These are phyloP conservation scores for Balearica regulorum DNA, from an alignment of 2,797 vertebrate genomes.

Conservation along the genomic window DNA sequence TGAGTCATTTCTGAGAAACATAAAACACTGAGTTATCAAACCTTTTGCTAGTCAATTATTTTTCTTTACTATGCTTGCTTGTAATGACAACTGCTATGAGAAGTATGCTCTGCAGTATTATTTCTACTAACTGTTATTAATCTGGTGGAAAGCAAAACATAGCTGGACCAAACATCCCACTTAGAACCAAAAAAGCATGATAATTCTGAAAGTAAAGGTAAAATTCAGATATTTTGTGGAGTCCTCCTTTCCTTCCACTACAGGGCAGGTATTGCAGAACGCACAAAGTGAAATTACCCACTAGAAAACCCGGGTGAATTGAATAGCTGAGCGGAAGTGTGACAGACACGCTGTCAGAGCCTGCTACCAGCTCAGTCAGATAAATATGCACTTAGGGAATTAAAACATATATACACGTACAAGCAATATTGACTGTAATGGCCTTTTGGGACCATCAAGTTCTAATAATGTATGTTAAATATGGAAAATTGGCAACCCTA, in stretches of 20 bases:
- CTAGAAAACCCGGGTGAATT: background rate
- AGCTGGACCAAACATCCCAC: background rate
- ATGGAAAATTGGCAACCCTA: background rate
- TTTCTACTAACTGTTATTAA: background rate
- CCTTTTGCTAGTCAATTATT: slow-evolving; percentile 16
- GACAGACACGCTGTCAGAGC: background rate
- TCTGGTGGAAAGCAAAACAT: background rate
- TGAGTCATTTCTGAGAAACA: slow-evolving; percentile 40
- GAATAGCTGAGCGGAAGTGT: background rate
- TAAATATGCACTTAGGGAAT: background rate
- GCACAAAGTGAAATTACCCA: background rate
- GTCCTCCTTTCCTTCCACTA: background rate
- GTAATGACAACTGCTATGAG: background rate
- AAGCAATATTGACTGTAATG: background rate
- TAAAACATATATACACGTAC: background rate
- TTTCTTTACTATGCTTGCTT: background rate
- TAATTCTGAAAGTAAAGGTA: background rate
- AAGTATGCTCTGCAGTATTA: background rate
- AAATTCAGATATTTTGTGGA: background rate
- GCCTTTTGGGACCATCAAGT: background rate
- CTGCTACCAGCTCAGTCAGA: background rate
- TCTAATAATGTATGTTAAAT: background rate
- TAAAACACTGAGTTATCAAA: slow-evolving; percentile 13
- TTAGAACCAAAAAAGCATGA: background rate
- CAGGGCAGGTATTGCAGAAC: background rate